Evolutionary conservation across 2,797 vertebrate species (phyloP).

Genomic region (Pangasius larnaudii): DNA sequence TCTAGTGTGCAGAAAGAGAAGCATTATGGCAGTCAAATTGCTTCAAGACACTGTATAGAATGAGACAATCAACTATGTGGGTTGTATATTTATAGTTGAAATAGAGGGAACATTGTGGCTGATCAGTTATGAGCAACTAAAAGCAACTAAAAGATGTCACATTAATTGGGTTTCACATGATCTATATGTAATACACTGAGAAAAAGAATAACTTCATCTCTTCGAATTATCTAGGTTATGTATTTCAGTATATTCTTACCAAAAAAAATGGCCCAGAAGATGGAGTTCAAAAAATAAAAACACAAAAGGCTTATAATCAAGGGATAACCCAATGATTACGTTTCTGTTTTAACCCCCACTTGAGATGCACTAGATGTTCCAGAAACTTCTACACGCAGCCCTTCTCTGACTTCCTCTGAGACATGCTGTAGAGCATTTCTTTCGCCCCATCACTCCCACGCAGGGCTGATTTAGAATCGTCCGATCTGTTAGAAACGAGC

Average conservation of each 20-base stretch:
- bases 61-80: background rate
- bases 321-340: background rate
- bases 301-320: background rate
- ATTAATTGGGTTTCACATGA: background rate
- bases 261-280: background rate
- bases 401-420: background rate
- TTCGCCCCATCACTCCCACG: slow-evolving; percentile 23
- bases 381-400: background rate
- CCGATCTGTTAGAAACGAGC: slow-evolving; percentile 4
- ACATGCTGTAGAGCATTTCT: background rate
- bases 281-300: background rate
- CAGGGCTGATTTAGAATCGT: slow-evolving; percentile 31
- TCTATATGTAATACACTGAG: background rate
- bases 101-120: background rate
- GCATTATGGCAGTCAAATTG: background rate
- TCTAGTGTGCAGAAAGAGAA: background rate
- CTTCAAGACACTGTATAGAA: background rate
- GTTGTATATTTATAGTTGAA: background rate
- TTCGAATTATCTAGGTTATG: background rate
- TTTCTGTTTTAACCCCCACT: background rate
- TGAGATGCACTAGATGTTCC: background rate
- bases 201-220: background rate
- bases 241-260: background rate
- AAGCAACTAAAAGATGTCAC: background rate
- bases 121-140: background rate